Conservation (phyloP, 1,140 invertebrate species). For the Papilio glaucus region DNA sequence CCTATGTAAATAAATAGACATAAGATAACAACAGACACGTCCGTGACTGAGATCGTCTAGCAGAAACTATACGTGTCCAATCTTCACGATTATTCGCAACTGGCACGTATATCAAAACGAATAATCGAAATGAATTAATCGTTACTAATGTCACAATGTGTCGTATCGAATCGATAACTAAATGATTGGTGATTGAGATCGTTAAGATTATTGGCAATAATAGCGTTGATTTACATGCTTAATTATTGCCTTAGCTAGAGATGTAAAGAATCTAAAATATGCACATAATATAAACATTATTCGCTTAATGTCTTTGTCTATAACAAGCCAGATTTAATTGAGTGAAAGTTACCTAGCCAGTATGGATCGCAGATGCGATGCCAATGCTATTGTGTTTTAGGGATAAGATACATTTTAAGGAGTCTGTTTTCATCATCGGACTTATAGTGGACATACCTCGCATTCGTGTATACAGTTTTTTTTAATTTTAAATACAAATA, state of each 20-base stretch:
- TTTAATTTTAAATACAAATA: too few species aligned
- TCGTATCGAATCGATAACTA: conserved; percentile 56
- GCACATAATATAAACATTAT: conserved; percentile 9
- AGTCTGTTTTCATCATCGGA: too few species aligned
- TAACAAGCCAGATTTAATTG: conserved; percentile 2
- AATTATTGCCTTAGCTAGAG: conserved; percentile 30
- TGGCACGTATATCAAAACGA: conserved; percentile 21
- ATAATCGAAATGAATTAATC: conserved; percentile 39
- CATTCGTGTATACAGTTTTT: too few species aligned
- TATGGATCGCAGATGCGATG: background rate
- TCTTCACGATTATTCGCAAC: conserved; percentile 18
- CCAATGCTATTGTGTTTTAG: too few species aligned
- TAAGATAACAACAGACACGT: background rate
- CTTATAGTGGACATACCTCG: too few species aligned
- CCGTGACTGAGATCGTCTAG: too few species aligned
- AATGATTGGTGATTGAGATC: conserved; percentile 53
- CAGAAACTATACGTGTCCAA: too few species aligned
- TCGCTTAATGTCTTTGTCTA: conserved; percentile 1
- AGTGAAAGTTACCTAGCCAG: conserved; percentile 7
- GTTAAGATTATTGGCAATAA: conserved; percentile 52
- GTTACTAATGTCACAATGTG: conserved; percentile 43
- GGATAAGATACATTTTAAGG: too few species aligned
- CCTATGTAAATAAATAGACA: background rate
- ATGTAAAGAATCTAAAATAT: too few species aligned
- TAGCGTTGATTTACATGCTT: conserved; percentile 32